Base-by-base conservation (phyloP, 2,888 invertebrate species). In the Stratiomys singularior region DNA sequence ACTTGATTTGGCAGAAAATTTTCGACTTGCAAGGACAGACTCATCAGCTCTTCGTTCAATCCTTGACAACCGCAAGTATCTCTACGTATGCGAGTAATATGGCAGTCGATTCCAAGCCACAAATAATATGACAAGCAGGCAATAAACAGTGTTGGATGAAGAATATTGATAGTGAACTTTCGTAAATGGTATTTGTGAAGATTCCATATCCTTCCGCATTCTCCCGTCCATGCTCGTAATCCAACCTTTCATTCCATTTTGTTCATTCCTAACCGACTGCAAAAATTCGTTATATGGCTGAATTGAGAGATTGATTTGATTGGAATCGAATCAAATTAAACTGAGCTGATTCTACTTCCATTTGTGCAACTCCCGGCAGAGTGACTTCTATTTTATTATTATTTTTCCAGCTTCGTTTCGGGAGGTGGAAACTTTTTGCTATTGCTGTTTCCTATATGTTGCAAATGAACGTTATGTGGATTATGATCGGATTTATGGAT, bases 251-350 rank as follows among this genome's bases (percentile, higher is more conserved):
- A 25, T 46, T 69, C 30, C 47, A 69, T 58, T 74, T 37, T 74
- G 58, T 74, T 74, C 74, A 58, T 37, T 37, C 58, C 74, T 74
- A 74, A 74, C 74, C 74, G 60, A 74, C 74, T 74, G 74, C 58
- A 44, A 64, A 76, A 76, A 76, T 76, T 76, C 76, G 76, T 76
- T 76, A 63, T 64, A 76, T 63, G 76, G 76, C 47, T 76, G 76
- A 76, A 76, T 76, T 76, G 64, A 44, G 64, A 76, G 64, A 46
- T 76, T 76, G 76, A 76, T 76, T 76, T 76, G 76, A 76, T 76
- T 76, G 76, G 46, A 76, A 76, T 76, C 64, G 64, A 76, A 76
- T 76, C 47, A 63, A 76, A 76, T 64, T 64, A 64, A 76, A 46
- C 47, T 27, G 74, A 58, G 60, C 60, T 37, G 74, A 74, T 58